A percentile compares a stretch with the other conserved stretches of the same genome.
Evolutionary conservation across 2,888 invertebrate genomes (phyloP).

Genomic region (Apantesis nais): DNA sequence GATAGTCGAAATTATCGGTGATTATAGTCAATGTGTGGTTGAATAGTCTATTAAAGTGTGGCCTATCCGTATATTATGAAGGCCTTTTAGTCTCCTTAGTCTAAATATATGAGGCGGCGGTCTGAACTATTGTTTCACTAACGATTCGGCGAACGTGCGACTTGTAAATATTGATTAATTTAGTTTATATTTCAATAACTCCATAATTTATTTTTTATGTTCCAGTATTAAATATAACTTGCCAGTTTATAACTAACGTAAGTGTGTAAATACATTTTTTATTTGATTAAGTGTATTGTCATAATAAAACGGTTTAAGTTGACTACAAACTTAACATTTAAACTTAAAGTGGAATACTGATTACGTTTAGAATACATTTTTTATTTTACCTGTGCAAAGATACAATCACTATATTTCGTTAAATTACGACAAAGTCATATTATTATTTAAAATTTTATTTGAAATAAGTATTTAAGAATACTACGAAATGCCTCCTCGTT

Average conservation of each 20-base stretch:
- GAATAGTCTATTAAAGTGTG: constrained; percentile 47
- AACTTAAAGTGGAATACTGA: constrained; percentile 47
- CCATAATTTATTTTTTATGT: constrained; percentile 71
- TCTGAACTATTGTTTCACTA: constrained; percentile 38
- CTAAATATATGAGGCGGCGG: constrained; percentile 38
- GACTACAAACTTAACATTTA: constrained; percentile 48
- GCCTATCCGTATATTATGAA: constrained; percentile 50
- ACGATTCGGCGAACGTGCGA: constrained; percentile 31
- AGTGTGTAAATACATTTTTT: constrained; percentile 69
- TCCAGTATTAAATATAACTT: constrained; percentile 82
- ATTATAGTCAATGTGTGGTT: constrained; percentile 53
- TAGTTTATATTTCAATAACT: constrained; percentile 59
- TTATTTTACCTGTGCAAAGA: constrained; percentile 44
- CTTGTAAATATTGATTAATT: constrained; percentile 48
- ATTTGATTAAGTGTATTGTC: constrained; percentile 52
- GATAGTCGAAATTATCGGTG: constrained; percentile 46
- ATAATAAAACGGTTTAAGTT: constrained; percentile 56
- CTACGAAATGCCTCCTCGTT: not conserved
- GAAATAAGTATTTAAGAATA: not conserved
- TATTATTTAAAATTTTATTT: constrained; percentile 57
- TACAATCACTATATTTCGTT: constrained; percentile 48
- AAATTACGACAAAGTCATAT: constrained; percentile 63
- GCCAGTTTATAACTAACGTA: constrained; percentile 73
- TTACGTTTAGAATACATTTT: constrained; percentile 41
- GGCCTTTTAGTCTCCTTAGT: constrained; percentile 46